Percentiles rank a stretch among this genome's conserved stretches.
These are phyloP conservation scores for Rousettus madagascariensis DNA, from an alignment of 2,797 vertebrate species.

Conservation along the genomic window DNA sequence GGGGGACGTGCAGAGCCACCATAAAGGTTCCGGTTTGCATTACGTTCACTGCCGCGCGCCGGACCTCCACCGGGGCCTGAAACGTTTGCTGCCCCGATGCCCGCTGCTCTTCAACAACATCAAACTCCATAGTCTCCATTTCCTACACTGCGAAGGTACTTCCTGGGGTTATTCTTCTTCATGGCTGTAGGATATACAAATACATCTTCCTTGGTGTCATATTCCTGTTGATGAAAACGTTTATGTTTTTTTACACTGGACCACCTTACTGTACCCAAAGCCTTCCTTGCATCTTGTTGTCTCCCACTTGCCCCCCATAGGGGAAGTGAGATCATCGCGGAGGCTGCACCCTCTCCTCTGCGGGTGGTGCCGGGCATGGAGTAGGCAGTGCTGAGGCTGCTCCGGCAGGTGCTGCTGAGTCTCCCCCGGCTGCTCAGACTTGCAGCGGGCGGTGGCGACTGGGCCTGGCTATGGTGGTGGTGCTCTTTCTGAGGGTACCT, in stretches of 20 bases:
- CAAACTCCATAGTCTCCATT: not conserved
- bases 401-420: fast-evolving
- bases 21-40: fast-evolving
- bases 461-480: fast-evolving
- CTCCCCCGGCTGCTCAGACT: fast-evolving
- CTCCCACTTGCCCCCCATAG: fast-evolving
- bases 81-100: too few relatives aligned
- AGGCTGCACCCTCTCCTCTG: not conserved
- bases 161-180: not conserved
- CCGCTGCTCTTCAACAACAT: not conserved
- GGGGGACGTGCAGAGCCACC: not conserved
- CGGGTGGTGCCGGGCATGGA: fast-evolving
- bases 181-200: fast-evolving
- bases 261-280: not conserved
- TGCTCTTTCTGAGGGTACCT: fast-evolving
- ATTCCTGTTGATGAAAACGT: not conserved
- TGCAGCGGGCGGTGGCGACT: too few relatives aligned
- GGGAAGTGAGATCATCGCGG: not conserved
- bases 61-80: not conserved
- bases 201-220: not conserved
- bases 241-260: not conserved
- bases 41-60: fast-evolving
- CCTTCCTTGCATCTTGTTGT: fast-evolving
- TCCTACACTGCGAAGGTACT: not conserved
- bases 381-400: fast-evolving